A percentile compares a stretch with the other conserved stretches of the same genome.
Conservation (phyloP, 2,113 vertebrate species). For the Gallinago undulata region DNA sequence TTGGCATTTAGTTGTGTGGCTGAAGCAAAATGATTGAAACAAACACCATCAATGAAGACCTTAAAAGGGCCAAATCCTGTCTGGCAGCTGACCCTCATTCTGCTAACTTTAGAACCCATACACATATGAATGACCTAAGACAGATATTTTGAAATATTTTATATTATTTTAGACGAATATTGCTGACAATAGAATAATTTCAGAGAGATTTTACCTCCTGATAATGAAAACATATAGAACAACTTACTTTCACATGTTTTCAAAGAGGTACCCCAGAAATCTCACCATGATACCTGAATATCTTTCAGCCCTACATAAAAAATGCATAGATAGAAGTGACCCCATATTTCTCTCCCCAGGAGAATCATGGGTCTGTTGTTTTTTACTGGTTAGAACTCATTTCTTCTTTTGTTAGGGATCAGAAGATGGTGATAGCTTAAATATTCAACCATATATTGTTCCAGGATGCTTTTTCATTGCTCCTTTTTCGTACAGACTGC, state of each 20-base stretch:
- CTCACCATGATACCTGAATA: not conserved
- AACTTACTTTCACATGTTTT: not conserved
- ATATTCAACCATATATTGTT: not conserved
- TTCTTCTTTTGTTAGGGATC: not conserved
- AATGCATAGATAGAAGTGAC: not conserved
- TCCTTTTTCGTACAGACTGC: not conserved
- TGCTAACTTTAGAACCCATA: not conserved
- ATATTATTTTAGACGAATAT: not conserved
- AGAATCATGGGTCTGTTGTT: not conserved
- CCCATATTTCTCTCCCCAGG: not conserved
- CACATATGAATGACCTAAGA: not conserved
- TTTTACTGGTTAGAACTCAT: not conserved
- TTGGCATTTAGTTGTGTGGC: not conserved
- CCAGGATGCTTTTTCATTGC: not conserved
- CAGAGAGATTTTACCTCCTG: not conserved
- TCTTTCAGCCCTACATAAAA: not conserved
- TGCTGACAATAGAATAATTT: not conserved
- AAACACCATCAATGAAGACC: not conserved
- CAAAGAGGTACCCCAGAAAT: not conserved
- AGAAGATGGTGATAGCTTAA: not conserved
- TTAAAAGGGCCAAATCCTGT: not conserved
- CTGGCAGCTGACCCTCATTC: not conserved
- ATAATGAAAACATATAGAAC: not conserved
- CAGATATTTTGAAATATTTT: not conserved
- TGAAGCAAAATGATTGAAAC: not conserved